These are phyloP conservation scores for Phyllotreta striolata DNA, from an alignment of 2,888 invertebrate genomes.

Conservation along the genomic window DNA sequence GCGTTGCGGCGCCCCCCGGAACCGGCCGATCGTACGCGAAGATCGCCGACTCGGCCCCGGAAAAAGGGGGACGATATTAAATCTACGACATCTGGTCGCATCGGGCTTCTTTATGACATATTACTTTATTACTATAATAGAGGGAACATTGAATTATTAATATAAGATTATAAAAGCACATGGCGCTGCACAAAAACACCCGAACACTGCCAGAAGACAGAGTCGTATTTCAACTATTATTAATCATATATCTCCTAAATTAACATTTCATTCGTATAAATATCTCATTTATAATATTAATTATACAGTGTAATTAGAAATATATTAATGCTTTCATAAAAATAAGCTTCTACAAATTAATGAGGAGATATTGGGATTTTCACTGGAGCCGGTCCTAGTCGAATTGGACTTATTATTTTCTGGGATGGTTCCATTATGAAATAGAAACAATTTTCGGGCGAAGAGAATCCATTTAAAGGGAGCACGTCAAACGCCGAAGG, in stretches of 20 bases:
- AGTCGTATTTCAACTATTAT: too few relatives aligned
- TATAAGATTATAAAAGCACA: slow-evolving; percentile 60
- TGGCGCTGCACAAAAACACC: slow-evolving; percentile 48
- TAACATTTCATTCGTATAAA: too few relatives aligned
- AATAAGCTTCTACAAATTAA: too few relatives aligned
- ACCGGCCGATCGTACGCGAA: slow-evolving; percentile 38
- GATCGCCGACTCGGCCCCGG: slow-evolving; percentile 38
- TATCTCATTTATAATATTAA: too few relatives aligned
- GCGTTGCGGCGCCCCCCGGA: slow-evolving; percentile 41
- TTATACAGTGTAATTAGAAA: too few relatives aligned
- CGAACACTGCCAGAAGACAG: slow-evolving; percentile 7
- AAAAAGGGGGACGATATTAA: slow-evolving; percentile 57
- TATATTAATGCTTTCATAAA: too few relatives aligned
- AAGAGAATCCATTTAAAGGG: slow-evolving; percentile 33
- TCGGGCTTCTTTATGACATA: slow-evolving; percentile 61
- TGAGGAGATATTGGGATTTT: too few relatives aligned
- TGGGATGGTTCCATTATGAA: slow-evolving; percentile 49
- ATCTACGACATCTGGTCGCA: slow-evolving; percentile 61
- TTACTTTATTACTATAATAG: slow-evolving; percentile 64
- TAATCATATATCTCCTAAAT: too few relatives aligned
- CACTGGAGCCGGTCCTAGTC: too few relatives aligned
- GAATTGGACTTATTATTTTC: slow-evolving; percentile 30
- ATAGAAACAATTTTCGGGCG: slow-evolving; percentile 33
- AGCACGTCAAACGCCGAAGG: too few relatives aligned
- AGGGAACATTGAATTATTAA: slow-evolving; percentile 63